A percentile compares a stretch with the other conserved stretches of the same genome.
phyloP scores from a whole-genome alignment of 2,797 vertebrate species.

The Neoniphon sammara region DNA sequence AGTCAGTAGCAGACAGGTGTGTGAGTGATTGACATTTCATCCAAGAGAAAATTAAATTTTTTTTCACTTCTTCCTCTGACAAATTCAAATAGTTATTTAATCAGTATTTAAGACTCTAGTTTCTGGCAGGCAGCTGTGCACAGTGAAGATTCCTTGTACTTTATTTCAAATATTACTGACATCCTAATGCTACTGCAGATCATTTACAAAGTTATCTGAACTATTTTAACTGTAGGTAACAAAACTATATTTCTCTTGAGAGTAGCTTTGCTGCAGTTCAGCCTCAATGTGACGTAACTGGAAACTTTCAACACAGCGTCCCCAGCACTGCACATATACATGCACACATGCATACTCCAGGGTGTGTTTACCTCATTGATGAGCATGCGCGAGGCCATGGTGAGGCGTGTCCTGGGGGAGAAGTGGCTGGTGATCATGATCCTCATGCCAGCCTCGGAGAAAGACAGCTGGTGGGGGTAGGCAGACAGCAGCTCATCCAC shows the following conservation, averaged over 20 bases:
- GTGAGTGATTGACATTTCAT: conserved; percentile 1
- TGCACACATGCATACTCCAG: background rate
- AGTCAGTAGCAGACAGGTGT: conserved; percentile 41
- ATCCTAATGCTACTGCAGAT: too few relatives aligned
- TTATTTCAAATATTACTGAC: too few relatives aligned
- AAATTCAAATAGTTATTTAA: conserved; percentile 38
- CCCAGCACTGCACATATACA: too few relatives aligned
- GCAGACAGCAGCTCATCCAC: conserved; percentile 88
- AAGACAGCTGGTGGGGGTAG: conserved; percentile 88
- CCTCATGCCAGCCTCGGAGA: conserved; percentile 88
- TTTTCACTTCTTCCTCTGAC: conserved; percentile 10
- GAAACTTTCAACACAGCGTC: too few relatives aligned
- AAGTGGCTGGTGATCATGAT: conserved; percentile 92
- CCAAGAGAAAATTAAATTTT: conserved; percentile 31
- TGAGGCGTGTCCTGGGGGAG: conserved; percentile 87
- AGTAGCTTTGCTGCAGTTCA: background rate
- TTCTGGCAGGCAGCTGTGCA: background rate
- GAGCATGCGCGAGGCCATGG: conserved; percentile 90
- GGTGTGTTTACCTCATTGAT: conserved; percentile 85
- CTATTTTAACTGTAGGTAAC: background rate
- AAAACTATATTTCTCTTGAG: conserved; percentile 8
- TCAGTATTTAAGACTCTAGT: conserved; percentile 36
- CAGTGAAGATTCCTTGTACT: too few relatives aligned
- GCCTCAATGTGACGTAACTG: conserved; percentile 18
- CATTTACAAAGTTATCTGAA: background rate